A percentile compares a stretch with the other conserved stretches of the same genome.
Conservation (phyloP, 2,888 invertebrate species). For the Lissocephala sabroskyi region DNA sequence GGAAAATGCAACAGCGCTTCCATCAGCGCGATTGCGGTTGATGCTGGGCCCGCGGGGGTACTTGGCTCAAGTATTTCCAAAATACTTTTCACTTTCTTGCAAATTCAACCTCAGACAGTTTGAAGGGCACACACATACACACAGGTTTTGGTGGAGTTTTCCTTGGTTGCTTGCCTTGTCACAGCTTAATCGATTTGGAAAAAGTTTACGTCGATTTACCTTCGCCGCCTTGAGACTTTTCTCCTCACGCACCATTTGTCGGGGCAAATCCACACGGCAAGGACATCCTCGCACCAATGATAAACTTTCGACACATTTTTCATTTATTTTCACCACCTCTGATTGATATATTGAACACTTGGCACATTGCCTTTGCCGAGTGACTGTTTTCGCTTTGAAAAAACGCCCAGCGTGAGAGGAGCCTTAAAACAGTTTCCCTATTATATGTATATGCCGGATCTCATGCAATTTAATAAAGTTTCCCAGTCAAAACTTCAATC, state of each 20-base stretch:
- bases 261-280: not conserved
- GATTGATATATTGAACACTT: conserved; percentile 67
- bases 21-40: too few relatives aligned
- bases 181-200: conserved; percentile 59
- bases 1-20: too few relatives aligned
- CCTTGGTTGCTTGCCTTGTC: conserved; percentile 26
- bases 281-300: conserved; percentile 36
- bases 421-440: too few relatives aligned
- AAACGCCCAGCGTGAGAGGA: too few relatives aligned
- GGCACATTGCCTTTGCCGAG: conserved; percentile 40
- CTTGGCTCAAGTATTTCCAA: too few relatives aligned
- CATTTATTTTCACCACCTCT: conserved; percentile 68
- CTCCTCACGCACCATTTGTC: conserved; percentile 58
- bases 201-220: conserved; percentile 44
- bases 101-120: conserved; percentile 49
- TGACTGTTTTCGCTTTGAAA: conserved; percentile 1
- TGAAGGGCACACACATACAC: conserved; percentile 21
- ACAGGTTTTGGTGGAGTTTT: not conserved
- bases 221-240: conserved; percentile 35
- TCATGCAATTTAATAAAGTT: too few relatives aligned
- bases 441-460: too few relatives aligned
- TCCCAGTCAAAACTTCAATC: too few relatives aligned
- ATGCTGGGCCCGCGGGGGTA: too few relatives aligned
- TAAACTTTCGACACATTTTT: conserved; percentile 68
- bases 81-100: conserved; percentile 52